Evolutionary conservation across 1,140 invertebrate species (phyloP).

Genomic region (Uloborus diversus): DNA sequence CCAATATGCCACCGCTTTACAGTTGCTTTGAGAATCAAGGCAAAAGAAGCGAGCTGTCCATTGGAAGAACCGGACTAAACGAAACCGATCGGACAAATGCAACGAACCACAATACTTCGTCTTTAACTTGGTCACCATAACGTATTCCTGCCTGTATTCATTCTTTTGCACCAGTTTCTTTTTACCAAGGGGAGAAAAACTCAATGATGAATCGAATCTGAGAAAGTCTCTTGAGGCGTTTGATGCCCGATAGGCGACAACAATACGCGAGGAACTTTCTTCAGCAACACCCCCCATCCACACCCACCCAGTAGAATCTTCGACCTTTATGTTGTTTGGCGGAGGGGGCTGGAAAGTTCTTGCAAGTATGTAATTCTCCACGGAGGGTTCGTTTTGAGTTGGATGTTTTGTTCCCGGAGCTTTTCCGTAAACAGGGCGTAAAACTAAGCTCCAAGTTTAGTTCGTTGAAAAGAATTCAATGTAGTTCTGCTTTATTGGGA

Average conservation of each 20-base stretch:
- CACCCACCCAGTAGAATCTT: no score
- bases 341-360: background rate
- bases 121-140: background rate
- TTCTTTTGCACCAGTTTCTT: background rate
- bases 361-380: slow-evolving; percentile 16
- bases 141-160: background rate
- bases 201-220: slow-evolving; percentile 27
- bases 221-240: slow-evolving; percentile 26
- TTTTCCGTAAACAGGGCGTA: slow-evolving; percentile 32
- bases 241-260: slow-evolving; percentile 26
- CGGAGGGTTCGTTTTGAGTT: slow-evolving; percentile 20
- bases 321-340: background rate
- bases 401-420: slow-evolving; percentile 2
- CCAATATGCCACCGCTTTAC: no score
- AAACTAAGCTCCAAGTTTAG: slow-evolving; percentile 31
- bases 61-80: no score
- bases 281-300: background rate
- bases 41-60: no score
- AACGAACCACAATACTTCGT: slow-evolving; percentile 20
- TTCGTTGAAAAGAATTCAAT: no score
- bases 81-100: slow-evolving; percentile 27
- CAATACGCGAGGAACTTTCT: slow-evolving; percentile 1
- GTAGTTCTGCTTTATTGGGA: no score
- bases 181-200: background rate
- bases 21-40: no score